Conservation (phyloP, 2,797 vertebrate genomes). For the Rhynchotus rufescens region DNA sequence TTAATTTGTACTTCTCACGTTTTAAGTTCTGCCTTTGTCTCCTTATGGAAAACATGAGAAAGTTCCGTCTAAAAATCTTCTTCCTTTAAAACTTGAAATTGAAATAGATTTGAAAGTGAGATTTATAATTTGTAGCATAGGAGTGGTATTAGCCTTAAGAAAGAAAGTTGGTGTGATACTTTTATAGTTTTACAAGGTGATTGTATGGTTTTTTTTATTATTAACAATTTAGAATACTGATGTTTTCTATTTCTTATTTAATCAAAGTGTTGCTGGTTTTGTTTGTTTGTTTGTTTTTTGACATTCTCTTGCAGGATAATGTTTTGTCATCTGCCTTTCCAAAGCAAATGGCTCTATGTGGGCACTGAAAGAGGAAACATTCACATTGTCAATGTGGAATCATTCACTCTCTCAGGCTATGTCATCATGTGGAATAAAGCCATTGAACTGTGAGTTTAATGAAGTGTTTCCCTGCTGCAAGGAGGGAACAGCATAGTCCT, state of each 20-base stretch:
- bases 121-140: neutral
- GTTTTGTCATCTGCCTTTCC: conserved; percentile 96
- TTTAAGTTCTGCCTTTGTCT: neutral
- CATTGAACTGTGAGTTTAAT: conserved; percentile 96
- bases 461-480: neutral
- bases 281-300: neutral
- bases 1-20: neutral
- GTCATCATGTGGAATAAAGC: conserved; percentile 99
- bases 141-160: neutral
- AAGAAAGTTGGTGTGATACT: neutral
- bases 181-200: neutral
- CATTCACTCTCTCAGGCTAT: conserved; percentile 99
- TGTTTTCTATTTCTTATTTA: neutral
- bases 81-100: neutral
- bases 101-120: neutral
- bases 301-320: conserved; percentile 86
- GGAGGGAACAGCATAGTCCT: neutral
- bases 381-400: conserved; percentile 98
- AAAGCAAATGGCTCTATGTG: conserved; percentile 99
- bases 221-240: neutral
- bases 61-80: neutral
- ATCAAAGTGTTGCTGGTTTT: too few relatives aligned
- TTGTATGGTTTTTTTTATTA: neutral
- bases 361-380: conserved; percentile 98
- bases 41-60: neutral